Conservation (phyloP, 2,113 vertebrate genomes). For the Pardalotus punctatus region DNA sequence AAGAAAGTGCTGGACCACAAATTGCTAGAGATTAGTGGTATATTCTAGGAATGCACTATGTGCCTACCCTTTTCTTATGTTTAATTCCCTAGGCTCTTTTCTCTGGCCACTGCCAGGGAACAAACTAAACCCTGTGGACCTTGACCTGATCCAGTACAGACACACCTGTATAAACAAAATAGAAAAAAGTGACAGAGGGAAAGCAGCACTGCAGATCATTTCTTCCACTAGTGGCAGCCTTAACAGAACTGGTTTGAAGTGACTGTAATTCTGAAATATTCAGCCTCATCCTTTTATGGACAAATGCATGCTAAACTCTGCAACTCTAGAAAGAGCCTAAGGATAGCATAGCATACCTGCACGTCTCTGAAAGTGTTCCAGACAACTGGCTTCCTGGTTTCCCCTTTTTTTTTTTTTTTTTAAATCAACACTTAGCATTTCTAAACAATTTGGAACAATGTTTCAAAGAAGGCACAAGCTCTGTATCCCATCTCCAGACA, state of each 20-base stretch:
- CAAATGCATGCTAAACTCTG: not conserved
- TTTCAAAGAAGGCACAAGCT: not conserved
- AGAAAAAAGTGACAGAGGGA: not conserved
- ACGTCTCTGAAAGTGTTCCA: not conserved
- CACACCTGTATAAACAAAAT: not conserved
- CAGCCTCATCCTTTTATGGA: not conserved
- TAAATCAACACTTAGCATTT: not conserved
- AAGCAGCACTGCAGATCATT: not conserved
- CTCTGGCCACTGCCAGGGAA: not conserved
- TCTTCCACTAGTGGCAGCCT: not conserved
- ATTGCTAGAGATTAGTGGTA: not conserved
- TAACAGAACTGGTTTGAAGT: not conserved
- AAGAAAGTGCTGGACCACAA: not conserved
- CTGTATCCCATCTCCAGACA: not conserved
- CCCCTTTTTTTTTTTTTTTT: not conserved
- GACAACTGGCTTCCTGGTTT: not conserved
- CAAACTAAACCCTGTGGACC: not conserved
- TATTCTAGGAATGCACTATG: not conserved
- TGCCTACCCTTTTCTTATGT: not conserved
- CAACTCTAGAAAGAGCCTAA: not conserved
- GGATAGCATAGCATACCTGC: not conserved
- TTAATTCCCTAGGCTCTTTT: not conserved
- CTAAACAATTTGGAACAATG: not conserved
- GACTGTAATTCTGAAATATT: not conserved
- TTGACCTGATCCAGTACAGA: not conserved